Conservation (phyloP, 2,888 invertebrate genomes). For the Limnephilus rhombicus region DNA sequence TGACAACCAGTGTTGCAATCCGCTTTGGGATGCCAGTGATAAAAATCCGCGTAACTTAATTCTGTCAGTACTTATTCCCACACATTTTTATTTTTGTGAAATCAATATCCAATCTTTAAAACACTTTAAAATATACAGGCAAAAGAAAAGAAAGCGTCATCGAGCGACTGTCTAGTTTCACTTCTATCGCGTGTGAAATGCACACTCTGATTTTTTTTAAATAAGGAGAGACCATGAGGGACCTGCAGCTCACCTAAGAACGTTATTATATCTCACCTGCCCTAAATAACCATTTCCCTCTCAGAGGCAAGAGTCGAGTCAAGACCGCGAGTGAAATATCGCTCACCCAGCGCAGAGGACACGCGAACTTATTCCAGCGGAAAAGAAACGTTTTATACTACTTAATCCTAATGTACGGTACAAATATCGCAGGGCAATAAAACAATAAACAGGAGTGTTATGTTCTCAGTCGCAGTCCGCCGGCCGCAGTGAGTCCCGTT, state of each 20-base stretch:
- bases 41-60: too few species aligned
- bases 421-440: slow-evolving; percentile 60
- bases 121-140: too few species aligned
- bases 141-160: too few species aligned
- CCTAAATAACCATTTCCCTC: slow-evolving; percentile 9
- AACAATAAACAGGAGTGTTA: slow-evolving; percentile 52
- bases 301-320: neutral
- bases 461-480: neutral
- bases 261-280: neutral
- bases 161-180: too few species aligned
- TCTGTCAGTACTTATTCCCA: too few species aligned
- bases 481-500: slow-evolving; percentile 6
- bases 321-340: slow-evolving; percentile 14
- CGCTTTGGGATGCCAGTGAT: too few species aligned
- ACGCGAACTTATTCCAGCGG: slow-evolving; percentile 53
- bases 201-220: too few species aligned
- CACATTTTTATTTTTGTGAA: too few species aligned
- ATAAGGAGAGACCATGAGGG: too few species aligned
- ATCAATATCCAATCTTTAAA: too few species aligned
- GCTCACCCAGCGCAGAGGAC: slow-evolving; percentile 34
- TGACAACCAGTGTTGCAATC: too few species aligned
- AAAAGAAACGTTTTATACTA: slow-evolving; percentile 60
- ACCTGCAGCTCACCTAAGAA: neutral
- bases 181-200: too few species aligned
- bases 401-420: slow-evolving; percentile 59